phyloP scores from a whole-genome alignment of 1,140 invertebrate genomes.

The Calycopis cecrops region DNA sequence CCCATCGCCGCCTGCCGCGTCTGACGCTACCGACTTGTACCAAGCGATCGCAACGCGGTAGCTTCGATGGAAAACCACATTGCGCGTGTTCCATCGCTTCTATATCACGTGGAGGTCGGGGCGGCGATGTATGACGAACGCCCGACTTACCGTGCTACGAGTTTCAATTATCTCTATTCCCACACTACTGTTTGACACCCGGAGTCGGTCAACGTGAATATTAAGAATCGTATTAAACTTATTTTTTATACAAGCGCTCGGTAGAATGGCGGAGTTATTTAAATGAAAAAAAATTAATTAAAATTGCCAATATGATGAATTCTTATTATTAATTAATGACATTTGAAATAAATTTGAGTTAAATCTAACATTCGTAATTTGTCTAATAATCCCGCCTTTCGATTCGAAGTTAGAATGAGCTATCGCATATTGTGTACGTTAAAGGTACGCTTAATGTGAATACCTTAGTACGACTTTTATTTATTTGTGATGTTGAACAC shows the following conservation, averaged over 20 bases:
- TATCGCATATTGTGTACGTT: slow-evolving; percentile 65
- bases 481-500: slow-evolving; percentile 74
- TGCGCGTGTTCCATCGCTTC: slow-evolving; percentile 48
- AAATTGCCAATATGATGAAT: not conserved
- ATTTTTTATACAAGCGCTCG: slow-evolving; percentile 30
- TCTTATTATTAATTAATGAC: slow-evolving; percentile 35
- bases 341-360: slow-evolving; percentile 42
- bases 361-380: slow-evolving; percentile 53
- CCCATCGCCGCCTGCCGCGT: slow-evolving; percentile 35
- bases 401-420: slow-evolving; percentile 60
- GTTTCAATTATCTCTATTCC: slow-evolving; percentile 22
- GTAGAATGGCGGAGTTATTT: slow-evolving; percentile 2
- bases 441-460: slow-evolving; percentile 67
- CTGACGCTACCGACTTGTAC: slow-evolving; percentile 31
- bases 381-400: slow-evolving; percentile 63
- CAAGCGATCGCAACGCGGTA: slow-evolving; percentile 49
- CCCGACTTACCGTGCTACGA: slow-evolving; percentile 29
- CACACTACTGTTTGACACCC: slow-evolving; percentile 23
- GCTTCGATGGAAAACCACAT: slow-evolving; percentile 48
- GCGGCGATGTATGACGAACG: slow-evolving; percentile 35
- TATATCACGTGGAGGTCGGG: slow-evolving; percentile 17
- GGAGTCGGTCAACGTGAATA: slow-evolving; percentile 38
- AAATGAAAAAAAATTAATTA: slow-evolving; percentile 1
- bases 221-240: slow-evolving; percentile 31
- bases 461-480: slow-evolving; percentile 73